A percentile compares a stretch with the other conserved stretches of the same genome.
Conservation (phyloP, 2,797 vertebrate species). For the Parauchenoglanis punctatus region DNA sequence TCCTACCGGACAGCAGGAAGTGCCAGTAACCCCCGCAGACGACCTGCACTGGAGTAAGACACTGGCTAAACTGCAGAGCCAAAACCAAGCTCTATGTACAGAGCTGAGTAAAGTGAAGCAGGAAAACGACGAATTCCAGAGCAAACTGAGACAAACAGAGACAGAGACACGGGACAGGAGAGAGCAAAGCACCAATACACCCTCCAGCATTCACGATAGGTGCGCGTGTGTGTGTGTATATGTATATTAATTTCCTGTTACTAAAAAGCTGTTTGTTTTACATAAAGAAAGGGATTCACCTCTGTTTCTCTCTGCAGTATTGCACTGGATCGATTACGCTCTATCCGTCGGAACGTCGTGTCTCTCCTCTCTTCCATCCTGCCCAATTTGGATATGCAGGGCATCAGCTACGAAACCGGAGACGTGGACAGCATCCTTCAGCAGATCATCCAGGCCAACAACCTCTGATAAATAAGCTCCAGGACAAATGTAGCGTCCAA, state of each 20-base stretch:
- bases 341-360: conserved; percentile 76
- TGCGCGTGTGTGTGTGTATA: conserved; percentile 46
- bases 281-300: neutral
- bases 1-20: conserved; percentile 44
- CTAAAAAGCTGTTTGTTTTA: neutral
- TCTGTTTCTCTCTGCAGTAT: conserved; percentile 61
- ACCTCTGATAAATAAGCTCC: conserved; percentile 40
- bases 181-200: conserved; percentile 55
- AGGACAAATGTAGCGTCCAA: neutral
- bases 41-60: conserved; percentile 70
- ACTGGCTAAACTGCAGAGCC: conserved; percentile 65
- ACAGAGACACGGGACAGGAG: conserved; percentile 63
- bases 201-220: conserved; percentile 56
- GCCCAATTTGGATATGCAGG: conserved; percentile 79
- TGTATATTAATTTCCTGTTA: neutral
- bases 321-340: conserved; percentile 69
- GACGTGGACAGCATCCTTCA: conserved; percentile 83
- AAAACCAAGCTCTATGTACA: conserved; percentile 64
- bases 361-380: conserved; percentile 79
- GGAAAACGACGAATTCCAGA: conserved; percentile 71
- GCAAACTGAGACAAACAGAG: conserved; percentile 65
- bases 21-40: conserved; percentile 51
- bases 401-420: conserved; percentile 75
- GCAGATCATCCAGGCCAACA: conserved; percentile 81
- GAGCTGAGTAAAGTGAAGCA: conserved; percentile 65